Percentiles rank a stretch among this genome's conserved stretches.
phyloP scores from a whole-genome alignment of 1,140 invertebrate genomes.

The Sitobion miscanthi region DNA sequence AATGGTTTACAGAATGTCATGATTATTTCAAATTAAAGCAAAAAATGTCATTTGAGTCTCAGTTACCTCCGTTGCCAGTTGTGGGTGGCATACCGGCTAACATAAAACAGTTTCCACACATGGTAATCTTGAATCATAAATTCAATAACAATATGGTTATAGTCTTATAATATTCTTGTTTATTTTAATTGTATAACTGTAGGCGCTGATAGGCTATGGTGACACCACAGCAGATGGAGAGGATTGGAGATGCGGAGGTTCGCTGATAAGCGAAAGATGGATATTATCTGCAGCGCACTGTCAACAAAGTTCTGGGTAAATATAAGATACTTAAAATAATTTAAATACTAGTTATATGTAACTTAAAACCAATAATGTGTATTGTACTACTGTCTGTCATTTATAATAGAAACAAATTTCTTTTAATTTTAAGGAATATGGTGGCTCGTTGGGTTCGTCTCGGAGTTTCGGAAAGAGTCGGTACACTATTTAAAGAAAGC shows the following conservation, averaged over 20 bases:
- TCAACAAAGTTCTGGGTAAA: not conserved
- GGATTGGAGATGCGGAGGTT: conserved; percentile 19
- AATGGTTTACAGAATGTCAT: not conserved
- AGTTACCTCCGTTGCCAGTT: too few species aligned
- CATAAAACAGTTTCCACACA: conserved; percentile 9
- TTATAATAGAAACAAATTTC: not conserved
- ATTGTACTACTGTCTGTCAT: too few species aligned
- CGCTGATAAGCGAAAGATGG: conserved; percentile 24
- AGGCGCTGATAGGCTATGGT: conserved; percentile 4
- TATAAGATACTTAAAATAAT: not conserved
- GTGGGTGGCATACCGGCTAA: not conserved
- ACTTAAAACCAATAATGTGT: not conserved
- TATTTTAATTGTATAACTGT: not conserved
- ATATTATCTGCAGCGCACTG: conserved; percentile 28
- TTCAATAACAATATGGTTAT: not conserved
- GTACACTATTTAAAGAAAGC: conserved; percentile 5
- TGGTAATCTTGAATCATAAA: not conserved
- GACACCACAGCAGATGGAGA: not conserved
- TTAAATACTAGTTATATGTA: not conserved
- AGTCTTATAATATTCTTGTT: not conserved
- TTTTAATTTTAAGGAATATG: not conserved
- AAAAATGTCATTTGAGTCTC: too few species aligned
- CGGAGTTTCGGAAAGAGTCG: conserved; percentile 60
- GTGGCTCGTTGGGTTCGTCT: conserved; percentile 59
- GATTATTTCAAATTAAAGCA: not conserved